These are phyloP conservation scores for Acanthosepion pharaonis DNA, from an alignment of 2,888 invertebrate genomes.

Conservation along the genomic window DNA sequence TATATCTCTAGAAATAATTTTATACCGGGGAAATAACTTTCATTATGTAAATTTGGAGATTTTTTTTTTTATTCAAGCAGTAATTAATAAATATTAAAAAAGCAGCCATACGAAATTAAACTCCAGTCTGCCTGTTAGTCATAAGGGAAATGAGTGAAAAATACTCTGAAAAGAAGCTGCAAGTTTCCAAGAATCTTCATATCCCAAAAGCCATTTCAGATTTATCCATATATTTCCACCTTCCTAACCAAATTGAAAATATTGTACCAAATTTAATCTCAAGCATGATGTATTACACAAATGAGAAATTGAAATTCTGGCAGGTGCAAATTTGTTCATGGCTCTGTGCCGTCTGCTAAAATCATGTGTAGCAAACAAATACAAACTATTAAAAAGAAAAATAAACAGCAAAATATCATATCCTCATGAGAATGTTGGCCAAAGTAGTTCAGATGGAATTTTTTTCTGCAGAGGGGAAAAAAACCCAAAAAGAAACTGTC, in stretches of 20 bases:
- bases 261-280: background rate
- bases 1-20: background rate
- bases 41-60: background rate
- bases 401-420: too few species aligned
- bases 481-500: fast-evolving
- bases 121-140: background rate
- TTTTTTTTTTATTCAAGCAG: background rate
- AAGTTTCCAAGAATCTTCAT: background rate
- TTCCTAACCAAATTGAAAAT: background rate
- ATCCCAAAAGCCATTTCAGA: background rate
- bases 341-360: background rate
- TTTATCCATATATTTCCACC: background rate
- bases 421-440: too few species aligned
- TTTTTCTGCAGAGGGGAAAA: too few species aligned
- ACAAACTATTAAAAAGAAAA: background rate
- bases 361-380: background rate
- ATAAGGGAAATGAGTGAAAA: background rate
- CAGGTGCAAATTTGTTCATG: background rate
- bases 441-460: too few species aligned
- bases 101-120: background rate
- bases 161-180: background rate
- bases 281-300: background rate
- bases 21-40: background rate
- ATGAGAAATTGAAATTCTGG: background rate
- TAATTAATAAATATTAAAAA: background rate